Conservation (phyloP, 2,113 vertebrate genomes). For the Riparia riparia region DNA sequence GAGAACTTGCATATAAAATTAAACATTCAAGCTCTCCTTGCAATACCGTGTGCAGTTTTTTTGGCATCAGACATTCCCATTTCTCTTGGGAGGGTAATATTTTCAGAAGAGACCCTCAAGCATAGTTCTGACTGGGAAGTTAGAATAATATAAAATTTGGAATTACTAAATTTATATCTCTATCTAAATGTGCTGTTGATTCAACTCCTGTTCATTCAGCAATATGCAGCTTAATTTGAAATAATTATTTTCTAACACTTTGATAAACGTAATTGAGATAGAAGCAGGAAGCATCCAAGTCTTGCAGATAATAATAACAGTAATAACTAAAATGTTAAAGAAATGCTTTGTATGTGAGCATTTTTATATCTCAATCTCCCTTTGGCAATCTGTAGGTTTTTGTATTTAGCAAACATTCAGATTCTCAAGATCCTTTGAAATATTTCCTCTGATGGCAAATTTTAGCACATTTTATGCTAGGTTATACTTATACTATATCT, state of each 20-base stretch:
- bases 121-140: neutral
- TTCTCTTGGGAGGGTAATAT: neutral
- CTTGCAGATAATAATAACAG: neutral
- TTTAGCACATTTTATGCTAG: neutral
- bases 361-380: neutral
- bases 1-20: neutral
- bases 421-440: neutral
- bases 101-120: neutral
- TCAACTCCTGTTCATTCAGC: neutral
- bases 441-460: neutral
- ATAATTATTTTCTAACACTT: conserved; percentile 1
- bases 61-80: neutral
- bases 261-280: neutral
- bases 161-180: neutral
- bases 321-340: neutral
- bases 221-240: neutral
- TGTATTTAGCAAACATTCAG: neutral
- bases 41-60: neutral
- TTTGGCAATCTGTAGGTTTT: neutral
- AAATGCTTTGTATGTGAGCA: neutral
- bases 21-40: neutral
- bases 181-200: neutral
- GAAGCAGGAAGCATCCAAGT: neutral
- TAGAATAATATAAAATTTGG: neutral
- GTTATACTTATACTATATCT: neutral